Conservation (phyloP, 2,888 invertebrate genomes). For the Cryptophagus acutangulus region DNA sequence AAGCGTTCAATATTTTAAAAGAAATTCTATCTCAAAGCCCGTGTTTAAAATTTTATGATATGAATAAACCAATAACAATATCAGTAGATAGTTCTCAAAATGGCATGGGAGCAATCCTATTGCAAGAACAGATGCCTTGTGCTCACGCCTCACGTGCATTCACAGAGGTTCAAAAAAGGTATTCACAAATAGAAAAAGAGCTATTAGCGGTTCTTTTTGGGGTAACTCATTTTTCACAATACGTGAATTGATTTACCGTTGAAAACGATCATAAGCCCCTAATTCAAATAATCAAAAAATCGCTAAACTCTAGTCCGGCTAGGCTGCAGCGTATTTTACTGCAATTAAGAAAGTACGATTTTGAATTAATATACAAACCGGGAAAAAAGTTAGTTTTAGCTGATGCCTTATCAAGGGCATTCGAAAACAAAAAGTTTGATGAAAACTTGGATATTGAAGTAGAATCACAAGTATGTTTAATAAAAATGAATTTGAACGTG, state of each 20-base stretch:
- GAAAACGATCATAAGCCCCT: slow-evolving; percentile 25
- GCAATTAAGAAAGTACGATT: slow-evolving; percentile 16
- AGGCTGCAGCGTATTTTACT: slow-evolving; percentile 15
- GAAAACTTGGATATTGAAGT: slow-evolving; percentile 6
- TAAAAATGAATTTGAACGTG: slow-evolving; percentile 4
- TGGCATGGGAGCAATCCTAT: slow-evolving; percentile 36
- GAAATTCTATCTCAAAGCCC: slow-evolving; percentile 28
- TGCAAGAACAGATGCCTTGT: slow-evolving; percentile 32
- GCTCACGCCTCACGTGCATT: slow-evolving; percentile 36
- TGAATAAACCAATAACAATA: slow-evolving; percentile 17
- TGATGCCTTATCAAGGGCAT: slow-evolving; percentile 4
- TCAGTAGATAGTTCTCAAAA: slow-evolving; percentile 36
- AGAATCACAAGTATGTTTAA: slow-evolving; percentile 7
- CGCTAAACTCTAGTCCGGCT: slow-evolving; percentile 12
- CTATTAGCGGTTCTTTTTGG: slow-evolving; percentile 37
- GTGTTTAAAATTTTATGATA: slow-evolving; percentile 34
- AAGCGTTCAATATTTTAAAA: slow-evolving; percentile 34
- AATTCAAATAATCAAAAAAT: slow-evolving; percentile 13
- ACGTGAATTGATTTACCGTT: slow-evolving; percentile 22
- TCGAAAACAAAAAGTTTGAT: slow-evolving; percentile 6
- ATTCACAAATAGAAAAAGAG: slow-evolving; percentile 42
- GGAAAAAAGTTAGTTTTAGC: slow-evolving; percentile 20
- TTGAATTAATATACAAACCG: slow-evolving; percentile 17
- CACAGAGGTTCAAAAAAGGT: slow-evolving; percentile 31
- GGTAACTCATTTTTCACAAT: slow-evolving; percentile 12